phyloP scores from a whole-genome alignment of 2,797 vertebrate species.

The Gambelia wislizenii region DNA sequence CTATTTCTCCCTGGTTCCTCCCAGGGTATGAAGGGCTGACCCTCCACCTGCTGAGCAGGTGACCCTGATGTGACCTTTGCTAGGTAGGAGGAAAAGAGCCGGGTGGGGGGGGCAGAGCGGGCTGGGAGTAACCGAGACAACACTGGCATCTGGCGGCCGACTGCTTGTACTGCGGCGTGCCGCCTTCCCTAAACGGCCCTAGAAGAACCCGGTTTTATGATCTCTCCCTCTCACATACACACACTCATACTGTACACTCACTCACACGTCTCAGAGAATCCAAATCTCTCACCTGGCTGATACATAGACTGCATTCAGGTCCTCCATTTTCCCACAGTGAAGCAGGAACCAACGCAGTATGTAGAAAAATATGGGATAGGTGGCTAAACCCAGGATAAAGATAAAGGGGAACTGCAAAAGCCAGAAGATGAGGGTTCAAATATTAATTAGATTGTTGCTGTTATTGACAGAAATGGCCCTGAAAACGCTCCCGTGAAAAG shows the following conservation, averaged over 20 bases:
- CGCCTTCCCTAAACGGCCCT: not conserved
- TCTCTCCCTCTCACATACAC: not conserved
- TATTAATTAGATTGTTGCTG: not conserved
- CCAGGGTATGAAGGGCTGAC: not conserved
- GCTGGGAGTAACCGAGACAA: not conserved
- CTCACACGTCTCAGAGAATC: not conserved
- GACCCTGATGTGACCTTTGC: slow-evolving; percentile 31
- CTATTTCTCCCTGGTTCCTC: slow-evolving; percentile 3
- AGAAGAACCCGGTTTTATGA: too few species aligned
- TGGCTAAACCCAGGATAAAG: slow-evolving; percentile 21
- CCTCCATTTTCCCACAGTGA: slow-evolving; percentile 13
- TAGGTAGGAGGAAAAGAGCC: not conserved
- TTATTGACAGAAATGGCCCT: not conserved
- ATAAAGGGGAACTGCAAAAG: not conserved
- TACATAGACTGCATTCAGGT: slow-evolving; percentile 8
- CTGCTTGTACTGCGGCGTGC: not conserved
- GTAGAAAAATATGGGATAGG: not conserved
- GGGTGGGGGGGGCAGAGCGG: too few species aligned
- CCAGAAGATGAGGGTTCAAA: not conserved
- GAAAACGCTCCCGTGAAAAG: too few species aligned
- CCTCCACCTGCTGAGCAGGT: slow-evolving; percentile 25
- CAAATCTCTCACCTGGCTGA: slow-evolving; percentile 29
- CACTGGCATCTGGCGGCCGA: not conserved
- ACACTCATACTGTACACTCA: too few species aligned
- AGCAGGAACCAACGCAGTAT: not conserved